A percentile compares a stretch with the other conserved stretches of the same genome.
Conservation (phyloP, 2,888 invertebrate species). For the Campoplex nolae region DNA sequence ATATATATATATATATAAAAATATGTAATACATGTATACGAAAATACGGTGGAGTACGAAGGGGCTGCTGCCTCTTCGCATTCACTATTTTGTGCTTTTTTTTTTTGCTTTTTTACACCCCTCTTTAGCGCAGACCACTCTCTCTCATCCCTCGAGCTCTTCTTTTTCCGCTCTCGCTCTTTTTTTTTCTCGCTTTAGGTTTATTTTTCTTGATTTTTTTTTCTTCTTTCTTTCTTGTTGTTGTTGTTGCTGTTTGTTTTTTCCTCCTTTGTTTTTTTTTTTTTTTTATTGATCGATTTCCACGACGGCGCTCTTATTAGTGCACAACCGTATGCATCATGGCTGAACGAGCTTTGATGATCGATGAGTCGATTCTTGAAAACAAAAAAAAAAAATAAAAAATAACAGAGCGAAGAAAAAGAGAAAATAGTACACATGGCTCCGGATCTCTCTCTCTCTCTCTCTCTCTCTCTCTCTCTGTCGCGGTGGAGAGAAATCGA, state of each 20-base stretch:
- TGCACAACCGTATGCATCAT: conserved; percentile 57
- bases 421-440: neutral
- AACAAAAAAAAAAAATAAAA: neutral
- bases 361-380: conserved; percentile 71
- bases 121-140: conserved; percentile 52
- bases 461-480: neutral
- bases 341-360: conserved; percentile 67
- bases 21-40: neutral
- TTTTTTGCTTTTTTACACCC: conserved; percentile 37
- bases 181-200: neutral
- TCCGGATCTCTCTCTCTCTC: neutral
- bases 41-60: neutral
- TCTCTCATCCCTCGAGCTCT: conserved; percentile 35
- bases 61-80: conserved; percentile 1
- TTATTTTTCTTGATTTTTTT: neutral
- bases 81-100: conserved; percentile 31
- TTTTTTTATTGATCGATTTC: conserved; percentile 56
- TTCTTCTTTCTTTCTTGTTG: neutral
- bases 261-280: neutral
- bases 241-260: no score
- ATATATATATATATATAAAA: neutral
- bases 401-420: conserved; percentile 36
- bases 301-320: conserved; percentile 71
- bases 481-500: neutral
- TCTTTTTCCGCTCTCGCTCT: conserved; percentile 22